Evolutionary conservation across 2,113 vertebrate genomes (phyloP), one percentile per base, ranked within the genome.

Genomic region (Hydrolagus affinis): DNA sequence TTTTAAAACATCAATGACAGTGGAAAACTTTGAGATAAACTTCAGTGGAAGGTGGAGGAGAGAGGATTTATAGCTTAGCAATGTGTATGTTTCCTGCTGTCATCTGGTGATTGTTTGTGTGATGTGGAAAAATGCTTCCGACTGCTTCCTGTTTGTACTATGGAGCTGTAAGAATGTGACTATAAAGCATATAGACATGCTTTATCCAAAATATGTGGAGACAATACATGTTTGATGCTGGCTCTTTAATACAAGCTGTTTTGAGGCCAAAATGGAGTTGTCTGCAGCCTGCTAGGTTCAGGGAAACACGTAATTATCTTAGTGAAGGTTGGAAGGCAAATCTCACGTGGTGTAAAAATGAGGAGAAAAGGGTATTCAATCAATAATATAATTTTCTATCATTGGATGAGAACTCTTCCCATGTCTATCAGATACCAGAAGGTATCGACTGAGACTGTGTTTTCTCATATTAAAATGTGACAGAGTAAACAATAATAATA

Each of bases 201-300:
- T 44, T 44, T 6, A 44, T 6, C 6, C 74, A 4, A 0, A 30
- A 0, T 23, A 9, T 73, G 64, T 60, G 44, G 12, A 72, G 19
- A 57, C 56, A 57, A 78, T 88, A 86, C 86, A 85, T 73, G 86
- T 8, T 6, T 19, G 28, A 56, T 85, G 85, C 83, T 85, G 85
- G 85, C 89, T 88, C 88, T 89, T 88, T 88, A 88, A 71, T 8
- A 68, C 78, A 78, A 87, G 87, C 87, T 80, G 66, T 83, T 87
- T 89, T 86, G 88, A 90, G 90, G 87, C 87, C 87, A 88, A 89
- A 87, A 87, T 89, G 86, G 86, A 88, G 74, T 85, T 0, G 0
- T 15, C 21, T 8, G 59, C 23, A 64, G 11, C 11, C 62, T 72
- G 23, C 30, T 72, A 44, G 44, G 10, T 28, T 72, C 12, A 11